Percentiles rank a stretch among this genome's conserved stretches.
These are phyloP conservation scores for Oncopodura yosiiana DNA, from an alignment of 1,140 invertebrate species.

Conservation along the genomic window DNA sequence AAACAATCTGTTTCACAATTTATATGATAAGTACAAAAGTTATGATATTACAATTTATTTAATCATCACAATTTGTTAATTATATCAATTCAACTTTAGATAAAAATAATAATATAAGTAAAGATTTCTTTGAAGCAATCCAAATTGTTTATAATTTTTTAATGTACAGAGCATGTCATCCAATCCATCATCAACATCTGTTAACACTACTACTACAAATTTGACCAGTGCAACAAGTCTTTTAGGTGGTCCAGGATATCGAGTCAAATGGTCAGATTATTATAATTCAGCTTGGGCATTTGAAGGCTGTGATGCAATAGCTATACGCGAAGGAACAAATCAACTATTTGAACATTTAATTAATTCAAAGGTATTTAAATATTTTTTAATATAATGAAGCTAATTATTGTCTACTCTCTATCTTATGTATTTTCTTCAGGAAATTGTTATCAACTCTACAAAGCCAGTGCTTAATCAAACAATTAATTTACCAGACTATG, in stretches of 20 bases:
- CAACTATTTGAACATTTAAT: constrained; percentile 48
- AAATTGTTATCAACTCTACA: constrained; percentile 39
- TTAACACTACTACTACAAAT: no score
- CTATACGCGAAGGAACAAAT: constrained; percentile 45
- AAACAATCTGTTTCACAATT: no score
- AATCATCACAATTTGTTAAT: no score
- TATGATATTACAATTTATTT: no score
- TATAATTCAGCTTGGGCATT: constrained; percentile 43
- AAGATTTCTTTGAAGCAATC: no score
- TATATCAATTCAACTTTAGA: no score
- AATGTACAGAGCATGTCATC: no score
- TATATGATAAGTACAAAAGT: no score
- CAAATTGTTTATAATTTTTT: no score
- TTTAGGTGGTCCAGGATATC: constrained; percentile 22
- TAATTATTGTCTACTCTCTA: no score
- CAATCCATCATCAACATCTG: no score
- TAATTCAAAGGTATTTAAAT: constrained; percentile 44
- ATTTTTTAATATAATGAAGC: constrained; percentile 36
- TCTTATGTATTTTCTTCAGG: constrained; percentile 37
- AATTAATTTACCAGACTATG: constrained; percentile 43
- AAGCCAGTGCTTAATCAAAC: constrained; percentile 43
- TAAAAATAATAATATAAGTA: no score
- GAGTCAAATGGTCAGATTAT: constrained; percentile 27
- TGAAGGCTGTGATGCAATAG: constrained; percentile 50
- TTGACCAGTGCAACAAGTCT: not conserved